Percentiles rank a stretch among this genome's conserved stretches.
phyloP scores from a whole-genome alignment of 2,888 invertebrate genomes.

The Leptopilina syphax region DNA sequence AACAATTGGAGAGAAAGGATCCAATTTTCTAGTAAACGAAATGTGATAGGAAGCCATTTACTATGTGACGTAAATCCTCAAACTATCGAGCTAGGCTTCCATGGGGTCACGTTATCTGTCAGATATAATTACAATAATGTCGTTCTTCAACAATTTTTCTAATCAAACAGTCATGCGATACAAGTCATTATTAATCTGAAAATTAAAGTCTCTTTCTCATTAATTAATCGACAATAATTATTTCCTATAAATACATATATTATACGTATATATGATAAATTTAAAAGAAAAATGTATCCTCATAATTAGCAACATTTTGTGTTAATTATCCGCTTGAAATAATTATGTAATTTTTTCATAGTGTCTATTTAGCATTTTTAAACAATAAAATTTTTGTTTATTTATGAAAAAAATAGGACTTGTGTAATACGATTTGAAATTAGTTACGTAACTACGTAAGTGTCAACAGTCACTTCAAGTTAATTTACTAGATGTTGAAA shows the following conservation, averaged over 20 bases:
- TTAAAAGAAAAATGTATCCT: too few relatives aligned
- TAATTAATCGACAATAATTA: too few relatives aligned
- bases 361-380: not conserved
- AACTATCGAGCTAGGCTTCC: conserved; percentile 65
- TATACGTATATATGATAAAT: too few relatives aligned
- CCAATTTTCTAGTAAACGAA: conserved; percentile 43
- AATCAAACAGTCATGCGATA: not conserved
- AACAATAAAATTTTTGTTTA: not conserved
- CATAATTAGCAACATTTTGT: too few relatives aligned
- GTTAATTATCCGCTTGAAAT: too few relatives aligned
- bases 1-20: not conserved
- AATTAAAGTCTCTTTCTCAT: not conserved
- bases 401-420: not conserved
- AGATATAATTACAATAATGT: conserved; percentile 65
- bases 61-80: conserved; percentile 67
- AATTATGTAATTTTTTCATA: too few relatives aligned
- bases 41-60: conserved; percentile 68
- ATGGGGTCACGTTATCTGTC: conserved; percentile 69
- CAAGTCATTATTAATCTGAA: not conserved
- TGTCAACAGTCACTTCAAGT: not conserved
- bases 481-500: not conserved
- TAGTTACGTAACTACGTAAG: not conserved
- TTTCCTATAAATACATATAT: too few relatives aligned
- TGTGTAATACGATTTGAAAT: not conserved
- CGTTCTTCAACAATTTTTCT: conserved; percentile 36